phyloP scores from a whole-genome alignment of 2,797 vertebrate genomes.

The Fistularia tabacaria region DNA sequence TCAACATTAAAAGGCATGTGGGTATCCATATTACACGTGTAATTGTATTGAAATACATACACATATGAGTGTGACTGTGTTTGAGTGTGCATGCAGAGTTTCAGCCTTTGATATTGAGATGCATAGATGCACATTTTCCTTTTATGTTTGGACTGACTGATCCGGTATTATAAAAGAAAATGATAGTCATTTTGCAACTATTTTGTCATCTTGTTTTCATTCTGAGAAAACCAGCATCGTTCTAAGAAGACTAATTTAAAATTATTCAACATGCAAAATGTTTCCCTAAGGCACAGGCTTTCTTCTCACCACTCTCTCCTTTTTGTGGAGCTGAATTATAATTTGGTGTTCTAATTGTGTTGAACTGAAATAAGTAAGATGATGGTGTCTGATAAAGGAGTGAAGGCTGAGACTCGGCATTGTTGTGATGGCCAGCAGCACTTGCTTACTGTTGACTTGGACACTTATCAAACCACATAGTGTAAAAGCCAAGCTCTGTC shows the following conservation, averaged over 20 bases:
- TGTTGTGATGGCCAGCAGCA: conserved; percentile 32
- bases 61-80: too few species aligned
- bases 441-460: conserved; percentile 36
- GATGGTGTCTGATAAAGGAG: conserved; percentile 10
- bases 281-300: background rate
- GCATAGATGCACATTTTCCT: too few species aligned
- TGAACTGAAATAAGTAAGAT: background rate
- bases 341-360: background rate
- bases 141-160: too few species aligned
- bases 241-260: background rate
- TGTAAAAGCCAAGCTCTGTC: conserved; percentile 43
- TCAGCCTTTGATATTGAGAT: too few species aligned
- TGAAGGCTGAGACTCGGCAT: conserved; percentile 5
- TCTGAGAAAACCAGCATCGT: background rate
- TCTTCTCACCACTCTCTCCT: background rate
- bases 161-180: too few species aligned
- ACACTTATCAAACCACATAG: conserved; percentile 38
- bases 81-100: too few species aligned
- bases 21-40: too few species aligned
- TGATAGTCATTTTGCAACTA: background rate
- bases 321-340: background rate
- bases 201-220: conserved; percentile 5
- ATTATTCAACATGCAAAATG: background rate
- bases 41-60: too few species aligned
- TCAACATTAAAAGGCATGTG: too few species aligned